Percentiles rank a stretch among this genome's conserved stretches.
These are phyloP conservation scores for Trichogramma evanescens DNA, from an alignment of 2,888 invertebrate genomes.

Conservation along the genomic window DNA sequence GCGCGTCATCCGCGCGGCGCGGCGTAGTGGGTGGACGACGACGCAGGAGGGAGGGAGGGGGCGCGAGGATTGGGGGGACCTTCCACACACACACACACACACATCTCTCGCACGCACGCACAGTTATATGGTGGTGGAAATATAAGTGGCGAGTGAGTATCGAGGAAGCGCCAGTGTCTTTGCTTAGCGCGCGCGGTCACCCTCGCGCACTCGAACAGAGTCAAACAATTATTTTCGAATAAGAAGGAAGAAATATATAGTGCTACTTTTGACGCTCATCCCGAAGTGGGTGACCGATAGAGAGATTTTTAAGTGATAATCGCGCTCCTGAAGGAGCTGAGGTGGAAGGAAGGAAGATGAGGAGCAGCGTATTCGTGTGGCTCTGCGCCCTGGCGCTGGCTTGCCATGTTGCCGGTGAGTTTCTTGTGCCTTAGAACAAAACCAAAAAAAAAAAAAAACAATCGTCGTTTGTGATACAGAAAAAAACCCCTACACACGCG, in stretches of 20 bases:
- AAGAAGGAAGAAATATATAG: too few species aligned
- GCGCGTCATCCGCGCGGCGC: background rate
- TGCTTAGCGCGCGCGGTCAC: background rate
- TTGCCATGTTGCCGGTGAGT: slow-evolving; percentile 37
- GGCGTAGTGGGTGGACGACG: background rate
- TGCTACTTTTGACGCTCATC: too few species aligned
- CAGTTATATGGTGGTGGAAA: slow-evolving; percentile 41
- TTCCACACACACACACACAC: too few species aligned
- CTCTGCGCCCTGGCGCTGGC: slow-evolving; percentile 36
- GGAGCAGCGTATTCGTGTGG: slow-evolving; percentile 37
- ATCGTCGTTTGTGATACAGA: background rate
- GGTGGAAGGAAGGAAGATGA: slow-evolving; percentile 6
- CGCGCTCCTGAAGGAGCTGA: background rate
- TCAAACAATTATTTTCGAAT: too few species aligned
- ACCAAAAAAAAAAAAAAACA: background rate
- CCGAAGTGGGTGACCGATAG: background rate
- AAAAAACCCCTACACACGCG: background rate
- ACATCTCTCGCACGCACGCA: too few species aligned
- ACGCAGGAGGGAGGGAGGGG: too few species aligned
- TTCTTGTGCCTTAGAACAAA: background rate
- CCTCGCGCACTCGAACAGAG: background rate
- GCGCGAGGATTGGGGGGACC: too few species aligned
- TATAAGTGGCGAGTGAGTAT: slow-evolving; percentile 37
- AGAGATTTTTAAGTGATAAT: background rate
- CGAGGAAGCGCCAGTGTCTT: too few species aligned